These are phyloP conservation scores for Papilio polyxenes DNA, from an alignment of 1,140 invertebrate species.

Conservation along the genomic window DNA sequence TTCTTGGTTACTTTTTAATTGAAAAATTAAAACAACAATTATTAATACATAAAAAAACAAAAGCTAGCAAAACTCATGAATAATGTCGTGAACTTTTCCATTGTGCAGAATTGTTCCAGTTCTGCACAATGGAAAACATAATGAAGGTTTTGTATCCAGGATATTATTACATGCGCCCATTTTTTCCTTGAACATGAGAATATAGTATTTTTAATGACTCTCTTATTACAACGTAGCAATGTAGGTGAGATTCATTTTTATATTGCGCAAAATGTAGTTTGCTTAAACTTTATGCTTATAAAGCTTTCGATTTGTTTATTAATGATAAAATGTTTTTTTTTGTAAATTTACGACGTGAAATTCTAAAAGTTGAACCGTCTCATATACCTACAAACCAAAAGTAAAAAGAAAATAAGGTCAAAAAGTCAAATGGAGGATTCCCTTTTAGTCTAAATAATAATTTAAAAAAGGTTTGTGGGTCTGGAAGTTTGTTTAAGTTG, in stretches of 20 bases:
- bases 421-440: slow-evolving; percentile 1
- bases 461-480: slow-evolving; percentile 2
- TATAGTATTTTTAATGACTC: slow-evolving; percentile 5
- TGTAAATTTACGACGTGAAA: not conserved
- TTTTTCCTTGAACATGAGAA: slow-evolving; percentile 14
- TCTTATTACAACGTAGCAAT: not conserved
- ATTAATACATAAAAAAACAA: too few species aligned
- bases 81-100: slow-evolving; percentile 3
- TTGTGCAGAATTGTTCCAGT: slow-evolving; percentile 16
- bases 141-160: slow-evolving; percentile 29
- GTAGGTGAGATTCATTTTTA: not conserved
- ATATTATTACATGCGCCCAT: slow-evolving; percentile 11
- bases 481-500: slow-evolving; percentile 10
- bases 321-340: not conserved
- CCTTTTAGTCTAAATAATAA: not conserved
- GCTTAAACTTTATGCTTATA: not conserved
- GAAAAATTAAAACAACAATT: not conserved
- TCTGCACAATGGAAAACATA: slow-evolving; percentile 7
- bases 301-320: not conserved
- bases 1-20: not conserved
- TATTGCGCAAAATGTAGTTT: not conserved
- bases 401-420: not conserved
- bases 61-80: not conserved
- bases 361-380: too few species aligned
- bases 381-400: too few species aligned